These are phyloP conservation scores for Dysidea cf. avara DNA, from an alignment of 37 sponge, comb jelly and placozoan species.

Conservation along the genomic window DNA sequence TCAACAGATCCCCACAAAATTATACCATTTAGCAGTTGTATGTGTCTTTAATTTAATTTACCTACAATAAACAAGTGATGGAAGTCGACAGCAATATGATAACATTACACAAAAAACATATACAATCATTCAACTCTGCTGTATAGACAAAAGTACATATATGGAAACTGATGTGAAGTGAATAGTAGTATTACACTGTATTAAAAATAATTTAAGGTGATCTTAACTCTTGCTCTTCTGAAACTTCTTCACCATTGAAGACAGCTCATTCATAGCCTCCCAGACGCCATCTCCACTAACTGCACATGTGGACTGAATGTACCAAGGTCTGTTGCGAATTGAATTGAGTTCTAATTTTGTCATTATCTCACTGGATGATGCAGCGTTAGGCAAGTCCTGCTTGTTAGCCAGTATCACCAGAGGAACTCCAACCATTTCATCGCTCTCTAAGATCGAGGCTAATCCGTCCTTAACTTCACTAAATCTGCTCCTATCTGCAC, in stretches of 20 bases:
- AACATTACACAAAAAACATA: no score
- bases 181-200: no score
- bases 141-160: no score
- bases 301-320: conserved; percentile 90
- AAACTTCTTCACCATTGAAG: conserved; percentile 82
- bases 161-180: no score
- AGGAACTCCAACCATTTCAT: conserved; percentile 86
- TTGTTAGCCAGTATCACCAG: conserved; percentile 88
- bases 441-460: conserved; percentile 71
- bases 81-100: no score
- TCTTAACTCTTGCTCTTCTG: conserved; percentile 65
- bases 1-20: no score
- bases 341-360: conserved; percentile 45
- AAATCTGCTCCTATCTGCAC: conserved; percentile 66
- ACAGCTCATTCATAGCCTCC: conserved; percentile 69
- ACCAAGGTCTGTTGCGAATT: conserved; percentile 62
- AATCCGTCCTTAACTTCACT: conserved; percentile 77
- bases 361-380: conserved; percentile 51
- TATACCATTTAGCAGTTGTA: no score
- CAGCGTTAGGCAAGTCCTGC: conserved; percentile 80
- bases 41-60: no score
- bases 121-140: no score
- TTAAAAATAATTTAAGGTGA: no score
- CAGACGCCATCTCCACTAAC: conserved; percentile 79
- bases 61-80: no score